Percentiles rank a stretch among this genome's conserved stretches.
These are phyloP conservation scores for Ophion ellenae DNA, from an alignment of 2,888 invertebrate genomes.

Conservation along the genomic window DNA sequence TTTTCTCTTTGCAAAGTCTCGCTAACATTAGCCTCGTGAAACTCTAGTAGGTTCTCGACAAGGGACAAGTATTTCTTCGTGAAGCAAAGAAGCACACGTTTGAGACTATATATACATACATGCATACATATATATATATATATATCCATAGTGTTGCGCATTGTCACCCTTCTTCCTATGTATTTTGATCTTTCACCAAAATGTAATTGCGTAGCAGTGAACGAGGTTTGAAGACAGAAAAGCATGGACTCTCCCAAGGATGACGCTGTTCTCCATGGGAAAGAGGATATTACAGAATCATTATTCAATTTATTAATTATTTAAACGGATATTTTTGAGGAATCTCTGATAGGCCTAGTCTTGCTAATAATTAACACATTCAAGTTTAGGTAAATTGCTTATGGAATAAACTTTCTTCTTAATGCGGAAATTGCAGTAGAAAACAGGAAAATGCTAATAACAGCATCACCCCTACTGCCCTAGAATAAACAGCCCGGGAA, in stretches of 20 bases:
- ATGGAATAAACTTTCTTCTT: too few species aligned
- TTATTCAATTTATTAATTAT: neutral
- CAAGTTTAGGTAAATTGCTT: too few species aligned
- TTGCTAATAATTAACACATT: neutral
- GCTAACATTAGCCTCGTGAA: slow-evolving; percentile 58
- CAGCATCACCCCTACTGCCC: too few species aligned
- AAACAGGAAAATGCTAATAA: too few species aligned
- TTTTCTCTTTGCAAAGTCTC: slow-evolving; percentile 43
- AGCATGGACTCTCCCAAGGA: neutral
- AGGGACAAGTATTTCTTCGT: slow-evolving; percentile 31
- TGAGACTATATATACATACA: neutral
- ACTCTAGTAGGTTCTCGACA: slow-evolving; percentile 52
- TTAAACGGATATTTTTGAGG: neutral
- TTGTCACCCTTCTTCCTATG: neutral
- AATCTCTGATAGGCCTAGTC: neutral
- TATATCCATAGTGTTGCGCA: too few species aligned
- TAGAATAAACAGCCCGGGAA: too few species aligned
- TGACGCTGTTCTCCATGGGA: neutral
- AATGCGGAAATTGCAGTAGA: too few species aligned
- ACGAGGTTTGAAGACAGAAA: neutral
- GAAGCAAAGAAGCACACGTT: slow-evolving; percentile 17
- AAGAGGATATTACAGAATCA: neutral
- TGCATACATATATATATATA: neutral
- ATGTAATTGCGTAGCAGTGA: neutral
- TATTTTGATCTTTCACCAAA: neutral